Evolutionary conservation across 2,113 vertebrate genomes (phyloP).

Genomic region (Phyllostomus hastatus): DNA sequence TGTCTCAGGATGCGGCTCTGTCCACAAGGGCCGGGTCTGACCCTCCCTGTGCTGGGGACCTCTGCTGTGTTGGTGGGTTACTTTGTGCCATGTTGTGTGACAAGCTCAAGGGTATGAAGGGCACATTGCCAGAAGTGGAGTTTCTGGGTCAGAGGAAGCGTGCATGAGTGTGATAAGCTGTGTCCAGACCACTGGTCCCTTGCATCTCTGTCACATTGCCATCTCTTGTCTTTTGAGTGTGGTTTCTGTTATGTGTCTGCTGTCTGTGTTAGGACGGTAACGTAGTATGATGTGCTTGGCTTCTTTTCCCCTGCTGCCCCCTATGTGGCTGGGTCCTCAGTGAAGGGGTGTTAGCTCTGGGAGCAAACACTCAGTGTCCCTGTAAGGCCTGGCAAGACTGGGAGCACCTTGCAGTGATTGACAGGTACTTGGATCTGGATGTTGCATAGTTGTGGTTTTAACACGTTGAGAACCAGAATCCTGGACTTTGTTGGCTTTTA

Average conservation of each 20-base stretch:
- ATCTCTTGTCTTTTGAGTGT: background rate
- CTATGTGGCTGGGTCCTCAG: background rate
- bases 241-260: background rate
- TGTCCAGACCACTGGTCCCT: rapidly evolving
- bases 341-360: background rate
- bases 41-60: background rate
- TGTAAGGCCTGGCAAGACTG: background rate
- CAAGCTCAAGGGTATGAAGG: background rate
- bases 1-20: background rate
- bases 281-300: background rate
- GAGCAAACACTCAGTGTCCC: background rate
- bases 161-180: background rate
- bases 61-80: background rate
- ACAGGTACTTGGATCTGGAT: background rate
- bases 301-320: background rate
- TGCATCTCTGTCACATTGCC: background rate
- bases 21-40: background rate
- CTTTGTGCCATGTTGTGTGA: background rate
- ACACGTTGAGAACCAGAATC: background rate
- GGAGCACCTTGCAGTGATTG: background rate
- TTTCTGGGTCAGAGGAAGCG: background rate
- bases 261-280: background rate
- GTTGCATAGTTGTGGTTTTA: background rate
- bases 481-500: background rate
- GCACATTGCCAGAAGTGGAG: background rate